phyloP scores from a whole-genome alignment of 35 echinoderm and acorn worm genomes.

The Nesometra sesokonis region DNA sequence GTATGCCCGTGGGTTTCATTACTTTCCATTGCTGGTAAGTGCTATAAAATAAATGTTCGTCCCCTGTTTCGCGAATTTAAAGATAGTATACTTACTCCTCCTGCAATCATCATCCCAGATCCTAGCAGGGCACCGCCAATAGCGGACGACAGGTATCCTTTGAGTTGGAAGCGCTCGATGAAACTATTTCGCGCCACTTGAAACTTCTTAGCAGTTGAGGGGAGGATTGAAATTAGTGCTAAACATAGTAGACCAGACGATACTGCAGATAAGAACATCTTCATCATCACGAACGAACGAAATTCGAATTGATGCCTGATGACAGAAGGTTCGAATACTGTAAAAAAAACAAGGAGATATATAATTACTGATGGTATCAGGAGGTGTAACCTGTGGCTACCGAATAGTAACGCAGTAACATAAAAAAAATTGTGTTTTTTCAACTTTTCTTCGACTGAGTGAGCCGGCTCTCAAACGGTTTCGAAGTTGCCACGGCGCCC shows the following conservation, averaged over 20 bases:
- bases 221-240: neutral
- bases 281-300: neutral
- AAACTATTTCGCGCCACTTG: neutral
- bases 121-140: neutral
- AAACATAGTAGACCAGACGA: neutral
- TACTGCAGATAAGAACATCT: neutral
- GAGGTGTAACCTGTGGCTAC: no score
- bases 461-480: no score
- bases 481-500: no score
- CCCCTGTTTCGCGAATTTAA: no score
- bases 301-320: slow-evolving; percentile 8
- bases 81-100: neutral
- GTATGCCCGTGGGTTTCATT: no score
- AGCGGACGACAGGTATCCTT: neutral
- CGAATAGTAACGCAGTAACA: no score
- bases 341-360: neutral
- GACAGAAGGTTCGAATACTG: neutral
- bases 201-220: neutral
- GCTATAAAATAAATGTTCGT: no score
- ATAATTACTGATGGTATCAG: no score
- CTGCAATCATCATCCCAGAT: neutral
- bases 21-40: no score
- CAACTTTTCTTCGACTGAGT: no score
- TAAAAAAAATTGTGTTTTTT: no score
- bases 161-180: neutral